phyloP scores from a whole-genome alignment of 2,113 vertebrate genomes.

The Crocuta crocuta region DNA sequence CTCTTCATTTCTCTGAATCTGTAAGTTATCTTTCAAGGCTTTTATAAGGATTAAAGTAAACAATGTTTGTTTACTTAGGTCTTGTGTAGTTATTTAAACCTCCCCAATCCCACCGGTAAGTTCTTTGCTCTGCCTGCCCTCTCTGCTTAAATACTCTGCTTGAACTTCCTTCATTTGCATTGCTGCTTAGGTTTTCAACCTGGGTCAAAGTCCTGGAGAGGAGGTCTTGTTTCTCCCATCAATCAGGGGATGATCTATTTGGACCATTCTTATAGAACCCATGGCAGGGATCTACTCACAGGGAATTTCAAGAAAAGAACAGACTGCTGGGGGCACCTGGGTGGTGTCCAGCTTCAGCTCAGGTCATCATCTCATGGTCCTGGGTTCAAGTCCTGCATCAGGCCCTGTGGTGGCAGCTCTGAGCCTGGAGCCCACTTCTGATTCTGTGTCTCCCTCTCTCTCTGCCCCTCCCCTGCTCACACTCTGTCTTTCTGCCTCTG shows the following conservation, averaged over 20 bases:
- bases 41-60: constrained; percentile 31
- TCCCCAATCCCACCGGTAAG: background rate
- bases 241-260: background rate
- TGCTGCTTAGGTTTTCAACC: background rate
- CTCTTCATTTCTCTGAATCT: constrained; percentile 46
- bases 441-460: too few relatives aligned
- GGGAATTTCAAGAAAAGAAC: background rate
- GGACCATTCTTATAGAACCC: background rate
- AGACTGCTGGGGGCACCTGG: background rate
- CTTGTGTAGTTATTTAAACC: background rate
- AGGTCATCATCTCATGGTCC: too few relatives aligned
- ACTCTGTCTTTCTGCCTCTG: too few relatives aligned
- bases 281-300: background rate
- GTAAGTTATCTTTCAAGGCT: constrained; percentile 36
- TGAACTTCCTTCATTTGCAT: background rate
- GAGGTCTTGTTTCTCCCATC: background rate
- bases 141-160: background rate
- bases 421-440: too few relatives aligned
- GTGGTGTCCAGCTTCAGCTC: too few relatives aligned
- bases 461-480: too few relatives aligned
- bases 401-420: too few relatives aligned
- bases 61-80: background rate
- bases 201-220: background rate
- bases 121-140: background rate
- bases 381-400: too few relatives aligned